phyloP scores from a whole-genome alignment of 2,888 invertebrate genomes.

The Lepidochrysops patricia region DNA sequence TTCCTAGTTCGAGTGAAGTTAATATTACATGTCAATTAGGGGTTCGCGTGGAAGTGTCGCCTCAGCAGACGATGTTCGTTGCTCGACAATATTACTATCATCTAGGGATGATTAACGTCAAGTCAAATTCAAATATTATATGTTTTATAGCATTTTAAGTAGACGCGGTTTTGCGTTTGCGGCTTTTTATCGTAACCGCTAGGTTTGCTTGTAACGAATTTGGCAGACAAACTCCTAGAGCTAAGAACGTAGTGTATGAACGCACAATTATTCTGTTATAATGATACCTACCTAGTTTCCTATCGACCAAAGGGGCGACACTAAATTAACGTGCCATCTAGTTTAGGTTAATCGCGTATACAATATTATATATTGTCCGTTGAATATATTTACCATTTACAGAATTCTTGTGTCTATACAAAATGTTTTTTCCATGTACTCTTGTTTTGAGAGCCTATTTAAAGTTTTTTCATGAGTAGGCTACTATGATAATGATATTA shows the following conservation, averaged over 20 bases:
- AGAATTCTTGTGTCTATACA: constrained; percentile 75
- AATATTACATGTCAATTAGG: constrained; percentile 72
- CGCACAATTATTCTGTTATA: constrained; percentile 71
- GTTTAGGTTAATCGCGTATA: constrained; percentile 76
- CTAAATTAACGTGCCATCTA: constrained; percentile 74
- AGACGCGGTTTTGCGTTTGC: constrained; percentile 13
- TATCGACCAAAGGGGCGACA: constrained; percentile 70
- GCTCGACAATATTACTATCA: constrained; percentile 18
- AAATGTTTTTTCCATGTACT: constrained; percentile 73
- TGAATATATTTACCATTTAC: constrained; percentile 76
- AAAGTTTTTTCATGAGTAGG: constrained; percentile 50
- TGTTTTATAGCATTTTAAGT: neutral
- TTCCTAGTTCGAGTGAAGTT: constrained; percentile 74
- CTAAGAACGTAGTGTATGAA: constrained; percentile 33
- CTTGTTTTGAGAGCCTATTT: constrained; percentile 75
- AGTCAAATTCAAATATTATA: neutral
- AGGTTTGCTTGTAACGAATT: neutral
- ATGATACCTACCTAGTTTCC: constrained; percentile 12
- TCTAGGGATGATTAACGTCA: neutral
- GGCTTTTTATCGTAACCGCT: neutral
- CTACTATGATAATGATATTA: constrained; percentile 36
- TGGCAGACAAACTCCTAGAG: constrained; percentile 6
- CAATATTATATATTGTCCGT: constrained; percentile 76
- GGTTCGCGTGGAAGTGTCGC: constrained; percentile 71
- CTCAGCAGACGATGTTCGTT: constrained; percentile 36